Evolutionary conservation across 1,140 invertebrate species (phyloP).

Genomic region (Drosophila sturtevanti): DNA sequence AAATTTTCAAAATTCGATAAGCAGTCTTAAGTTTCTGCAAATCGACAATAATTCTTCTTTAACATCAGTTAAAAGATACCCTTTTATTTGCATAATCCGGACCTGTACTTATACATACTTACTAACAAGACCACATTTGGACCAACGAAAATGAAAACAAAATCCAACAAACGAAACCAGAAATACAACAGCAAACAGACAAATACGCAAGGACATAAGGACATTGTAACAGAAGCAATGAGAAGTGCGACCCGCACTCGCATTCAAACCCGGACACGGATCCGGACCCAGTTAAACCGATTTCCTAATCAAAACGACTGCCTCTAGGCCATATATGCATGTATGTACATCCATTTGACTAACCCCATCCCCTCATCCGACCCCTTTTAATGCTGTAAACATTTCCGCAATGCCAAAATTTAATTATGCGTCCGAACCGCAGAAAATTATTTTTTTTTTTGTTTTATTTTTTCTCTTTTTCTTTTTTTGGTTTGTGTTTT

Average conservation of each 20-base stretch:
- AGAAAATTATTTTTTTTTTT: constrained; percentile 15
- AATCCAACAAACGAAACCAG: constrained; percentile 23
- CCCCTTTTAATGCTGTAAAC: not conserved
- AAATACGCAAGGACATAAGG: constrained; percentile 21
- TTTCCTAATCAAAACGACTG: constrained; percentile 76
- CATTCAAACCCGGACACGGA: constrained; percentile 9
- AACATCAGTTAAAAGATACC: not conserved
- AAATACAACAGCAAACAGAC: constrained; percentile 45
- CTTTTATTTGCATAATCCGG: not conserved
- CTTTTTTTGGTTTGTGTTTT: constrained; percentile 6
- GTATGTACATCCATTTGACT: constrained; percentile 10
- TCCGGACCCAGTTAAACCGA: constrained; percentile 64
- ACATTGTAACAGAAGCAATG: not conserved
- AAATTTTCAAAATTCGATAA: too few relatives aligned
- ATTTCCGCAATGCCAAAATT: constrained; percentile 46
- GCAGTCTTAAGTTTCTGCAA: too few relatives aligned
- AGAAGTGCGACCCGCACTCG: too few relatives aligned
- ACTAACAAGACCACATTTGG: constrained; percentile 4
- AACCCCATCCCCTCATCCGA: not conserved
- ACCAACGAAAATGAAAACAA: constrained; percentile 14
- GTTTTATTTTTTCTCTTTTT: constrained; percentile 1
- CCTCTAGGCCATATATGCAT: not conserved
- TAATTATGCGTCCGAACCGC: constrained; percentile 55
- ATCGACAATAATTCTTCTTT: not conserved
- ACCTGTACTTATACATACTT: not conserved